Base-by-base conservation (phyloP, 2,888 invertebrate species). In the Papilio protenor region DNA sequence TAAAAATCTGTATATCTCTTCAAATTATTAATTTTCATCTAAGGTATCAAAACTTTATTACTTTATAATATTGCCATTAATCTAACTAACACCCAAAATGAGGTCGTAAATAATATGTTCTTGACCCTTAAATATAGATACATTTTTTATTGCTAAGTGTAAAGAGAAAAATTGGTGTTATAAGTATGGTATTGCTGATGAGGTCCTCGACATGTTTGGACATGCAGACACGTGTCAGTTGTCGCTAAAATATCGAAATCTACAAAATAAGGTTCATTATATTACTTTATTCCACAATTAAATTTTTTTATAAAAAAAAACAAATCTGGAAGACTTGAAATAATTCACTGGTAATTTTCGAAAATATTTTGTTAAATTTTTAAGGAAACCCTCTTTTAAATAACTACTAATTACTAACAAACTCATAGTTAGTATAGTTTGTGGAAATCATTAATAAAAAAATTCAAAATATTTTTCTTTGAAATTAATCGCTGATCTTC, bases 21-120 rank as follows among this genome's bases (percentile, higher is more conserved):
- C 75, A 84, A 83, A 85, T 84, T 86, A 81, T 84, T 80, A 73
- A 80, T 82, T 81, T 83, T 82, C 85, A 85, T 87, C 86, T 86
- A 87, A 88, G 81, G 91, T 92, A 92, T 91, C 90, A 92, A 92
- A 92, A 91, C 87, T 87, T 90, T 75, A 64, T 79, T 80, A 80
- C 78, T 79, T 81, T 80, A 81, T 82, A 81, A 80, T 77, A 66
- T 77, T 77, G 66, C 52, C 70, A 72, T 82, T 83, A 75, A 79
- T 83, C 83, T 85, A 83, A 79, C 84, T 84, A 83, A 82, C 81
- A 81, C 83, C 81, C 80, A 79, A 81, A 83, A 82, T 78, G 75
- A 83, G 83, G 84, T 82, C 84, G 82, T 86, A 85, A 85, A 85
- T 85, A 85, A 83, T 81, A 77, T 81, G 82, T 81, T 82, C 81